Conservation (phyloP, 2,888 invertebrate species). For the Thalpophila matura region DNA sequence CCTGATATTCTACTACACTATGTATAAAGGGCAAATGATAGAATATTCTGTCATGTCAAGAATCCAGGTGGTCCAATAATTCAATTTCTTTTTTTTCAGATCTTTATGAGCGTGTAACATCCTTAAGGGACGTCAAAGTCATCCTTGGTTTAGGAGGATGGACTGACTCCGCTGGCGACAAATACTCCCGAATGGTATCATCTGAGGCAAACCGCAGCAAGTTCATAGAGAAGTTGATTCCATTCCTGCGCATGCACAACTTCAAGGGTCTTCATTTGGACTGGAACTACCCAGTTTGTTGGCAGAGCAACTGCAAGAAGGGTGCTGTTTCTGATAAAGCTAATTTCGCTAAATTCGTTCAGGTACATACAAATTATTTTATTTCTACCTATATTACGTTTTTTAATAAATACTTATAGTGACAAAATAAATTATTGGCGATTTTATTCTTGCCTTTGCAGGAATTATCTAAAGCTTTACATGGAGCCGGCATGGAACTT, state of each 20-base stretch:
- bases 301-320: conserved; percentile 97
- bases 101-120: conserved; percentile 94
- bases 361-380: conserved; percentile 82
- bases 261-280: conserved; percentile 97
- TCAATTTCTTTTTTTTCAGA: conserved; percentile 85
- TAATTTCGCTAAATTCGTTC: conserved; percentile 94
- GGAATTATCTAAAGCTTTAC: conserved; percentile 93
- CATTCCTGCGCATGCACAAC: conserved; percentile 93
- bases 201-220: conserved; percentile 92
- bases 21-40: too few species aligned
- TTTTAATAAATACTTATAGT: not conserved
- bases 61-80: not conserved
- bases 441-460: conserved; percentile 67
- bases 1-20: too few species aligned
- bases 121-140: conserved; percentile 92
- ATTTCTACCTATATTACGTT: too few species aligned
- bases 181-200: conserved; percentile 95
- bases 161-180: conserved; percentile 97
- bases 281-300: conserved; percentile 98
- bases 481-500: conserved; percentile 93
- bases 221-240: conserved; percentile 93
- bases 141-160: conserved; percentile 98
- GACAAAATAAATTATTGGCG: not conserved
- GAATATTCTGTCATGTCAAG: too few species aligned
- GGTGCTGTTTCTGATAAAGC: conserved; percentile 95